Base-by-base conservation (phyloP, 92 coral and sea anemone genomes). In the Epizoanthus scotinus region DNA sequence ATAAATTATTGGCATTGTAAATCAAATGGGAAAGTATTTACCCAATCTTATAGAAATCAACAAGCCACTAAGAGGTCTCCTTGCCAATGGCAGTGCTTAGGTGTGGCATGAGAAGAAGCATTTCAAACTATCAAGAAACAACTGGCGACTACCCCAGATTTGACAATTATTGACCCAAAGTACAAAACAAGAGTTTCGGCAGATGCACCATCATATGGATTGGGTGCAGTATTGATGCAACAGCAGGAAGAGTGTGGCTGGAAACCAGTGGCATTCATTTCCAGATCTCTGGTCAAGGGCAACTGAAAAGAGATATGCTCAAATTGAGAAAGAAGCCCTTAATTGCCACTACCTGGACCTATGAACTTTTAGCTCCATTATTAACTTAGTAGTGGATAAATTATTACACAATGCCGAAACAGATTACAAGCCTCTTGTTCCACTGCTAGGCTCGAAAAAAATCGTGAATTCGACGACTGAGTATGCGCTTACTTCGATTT, bases 1-100 rank as follows among this genome's bases (percentile, higher is more conserved):
- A 77, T 40, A 85, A 75, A 88, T 88, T 84, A 87, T 88, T 3
- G 87, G 90, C 58, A 88, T 91, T 84, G 86, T 85, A 3, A 88
- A 85, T 67, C 91, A 82, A 24, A 77, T 89, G 61, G 89, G 92
- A 15, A 88, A 89, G 81, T 86, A 89, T 71, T 52, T 88, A 13
- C 87, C 79, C 20, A 81, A 67, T 27, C 86, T 84, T 12, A 81
- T 73, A 18, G 65, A 70, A n/a, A 70, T 21, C 14, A 70, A 38
- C 77, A 70, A 70, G 40, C 75, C 75, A 6, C 38, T 50, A 22
- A 44, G 75, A 10, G 75, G 49, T 10, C 60, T 70, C 1, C 75
- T 50, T 36, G 53, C 75, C 47, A 58, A 47, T 8, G 53, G 49
- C 22, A 70, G 60, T 70, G 75, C 60, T 24, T 70, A 61, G 60